These are phyloP conservation scores for Corythoichthys haematopterus DNA, from an alignment of 2,113 vertebrate genomes.

Conservation along the genomic window DNA sequence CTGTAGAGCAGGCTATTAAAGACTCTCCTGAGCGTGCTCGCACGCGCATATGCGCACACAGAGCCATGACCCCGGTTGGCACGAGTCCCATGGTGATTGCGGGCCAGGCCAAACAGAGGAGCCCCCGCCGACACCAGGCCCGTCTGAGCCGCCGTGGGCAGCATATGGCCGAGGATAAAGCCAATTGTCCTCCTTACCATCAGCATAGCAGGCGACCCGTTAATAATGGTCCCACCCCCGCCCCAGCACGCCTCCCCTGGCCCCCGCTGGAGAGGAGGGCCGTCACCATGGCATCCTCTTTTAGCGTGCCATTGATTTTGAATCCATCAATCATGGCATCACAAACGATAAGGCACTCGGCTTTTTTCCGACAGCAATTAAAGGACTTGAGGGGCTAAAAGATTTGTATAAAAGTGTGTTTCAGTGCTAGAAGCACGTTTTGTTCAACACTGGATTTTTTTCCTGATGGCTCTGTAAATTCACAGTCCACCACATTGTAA, in stretches of 20 bases:
- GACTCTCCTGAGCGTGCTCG: slow-evolving; percentile 62
- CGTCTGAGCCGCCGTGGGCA: slow-evolving; percentile 72
- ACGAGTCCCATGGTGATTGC: slow-evolving; percentile 73
- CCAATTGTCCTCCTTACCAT: slow-evolving; percentile 77
- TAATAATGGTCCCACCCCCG: slow-evolving; percentile 70
- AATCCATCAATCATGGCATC: slow-evolving; percentile 63
- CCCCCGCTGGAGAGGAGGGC: slow-evolving; percentile 55
- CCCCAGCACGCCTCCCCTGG: slow-evolving; percentile 63
- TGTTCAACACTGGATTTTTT: background rate
- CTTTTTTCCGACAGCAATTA: slow-evolving; percentile 19
- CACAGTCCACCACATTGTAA: too few species aligned
- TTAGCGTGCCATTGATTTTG: slow-evolving; percentile 67
- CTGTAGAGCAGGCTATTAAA: slow-evolving; percentile 64
- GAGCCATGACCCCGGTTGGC: slow-evolving; percentile 66
- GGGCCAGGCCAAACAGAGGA: slow-evolving; percentile 71
- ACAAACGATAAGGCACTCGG: slow-evolving; percentile 53
- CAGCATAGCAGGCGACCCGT: slow-evolving; percentile 70
- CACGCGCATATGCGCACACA: slow-evolving; percentile 33
- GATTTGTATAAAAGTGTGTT: slow-evolving; percentile 7
- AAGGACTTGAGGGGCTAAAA: slow-evolving; percentile 13
- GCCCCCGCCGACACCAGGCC: slow-evolving; percentile 67
- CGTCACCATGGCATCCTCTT: slow-evolving; percentile 58
- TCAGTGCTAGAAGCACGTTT: background rate
- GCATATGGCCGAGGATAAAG: slow-evolving; percentile 78
- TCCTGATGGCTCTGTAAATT: too few species aligned